Base-by-base conservation (phyloP, 2,113 vertebrate genomes). In the Proterorhinus semilunaris region DNA sequence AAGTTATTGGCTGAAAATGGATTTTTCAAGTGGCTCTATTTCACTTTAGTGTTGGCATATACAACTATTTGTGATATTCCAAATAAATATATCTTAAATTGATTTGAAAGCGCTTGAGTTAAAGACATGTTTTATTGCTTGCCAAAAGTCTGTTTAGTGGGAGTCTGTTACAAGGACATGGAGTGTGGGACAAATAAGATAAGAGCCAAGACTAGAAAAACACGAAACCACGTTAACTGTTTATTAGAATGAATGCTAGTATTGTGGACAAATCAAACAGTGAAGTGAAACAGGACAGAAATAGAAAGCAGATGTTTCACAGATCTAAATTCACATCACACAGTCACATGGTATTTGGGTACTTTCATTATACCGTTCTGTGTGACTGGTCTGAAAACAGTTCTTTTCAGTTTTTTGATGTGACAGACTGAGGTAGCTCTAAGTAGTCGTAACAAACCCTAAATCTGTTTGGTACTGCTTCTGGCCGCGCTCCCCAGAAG, bases 311-410 rank as follows among this genome's bases (percentile, higher is more conserved):
- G 76, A 75, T 59, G 57, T 2, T 42, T 42, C 7, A 51, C 66
- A 52, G 43, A 84, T 86, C 75, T 80, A 53, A 86, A 86, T 68
- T 84, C 85, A 81, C 72, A 72, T 84, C 81, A 79, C 48, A 71
- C 66, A 15, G 65, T 82, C 43, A 73, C 45, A 45, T 9, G 15
- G 11, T 42, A 13, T 42, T 16, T 4, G 9, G 21, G 53, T 21
- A 27, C 9, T 21, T 55, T 21, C 21, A 21, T 21, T 21, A 21
- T 27, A 8, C 48, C 5, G 48, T 36, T 36, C 27, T 36, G 27
- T 36, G 27, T 36, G 27, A 36, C 27, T 36, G 27, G 27, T 3
- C 27, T 36, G 27, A 36, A 36, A 36, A 36, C 27, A 36, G 27
- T 36, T 36, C 27, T 36, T 36, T 36, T 36, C 27, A 21, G 27